These are phyloP conservation scores for Caenorhabditis tropicalis DNA, from an alignment of 1,140 invertebrate genomes.

Conservation along the genomic window DNA sequence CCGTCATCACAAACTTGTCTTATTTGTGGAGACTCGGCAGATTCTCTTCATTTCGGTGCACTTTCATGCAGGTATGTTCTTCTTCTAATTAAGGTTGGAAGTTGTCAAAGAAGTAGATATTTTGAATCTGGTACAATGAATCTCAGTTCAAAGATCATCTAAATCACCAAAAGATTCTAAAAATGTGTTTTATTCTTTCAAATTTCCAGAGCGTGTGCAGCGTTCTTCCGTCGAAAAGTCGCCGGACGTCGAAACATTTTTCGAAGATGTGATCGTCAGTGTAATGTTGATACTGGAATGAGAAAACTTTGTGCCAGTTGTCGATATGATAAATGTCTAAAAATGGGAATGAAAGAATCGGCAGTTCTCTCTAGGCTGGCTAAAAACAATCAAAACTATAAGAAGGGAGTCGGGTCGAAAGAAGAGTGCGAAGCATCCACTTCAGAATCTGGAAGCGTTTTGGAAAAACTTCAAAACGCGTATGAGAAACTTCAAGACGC, in stretches of 20 bases:
- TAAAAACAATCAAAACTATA: constrained; percentile 3
- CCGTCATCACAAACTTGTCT: not conserved
- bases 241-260: constrained; percentile 1
- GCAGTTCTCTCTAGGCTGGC: not conserved
- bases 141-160: too few relatives aligned
- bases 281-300: not conserved
- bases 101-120: too few relatives aligned
- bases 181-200: not conserved
- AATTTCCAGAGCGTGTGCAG: constrained; percentile 10
- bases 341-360: not conserved
- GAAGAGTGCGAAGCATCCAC: not conserved
- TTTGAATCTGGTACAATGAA: too few relatives aligned
- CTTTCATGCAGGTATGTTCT: not conserved
- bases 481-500: not conserved
- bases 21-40: not conserved
- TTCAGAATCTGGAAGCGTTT: not conserved
- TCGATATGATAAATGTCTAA: constrained; percentile 12
- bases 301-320: constrained; percentile 13
- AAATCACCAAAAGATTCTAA: not conserved
- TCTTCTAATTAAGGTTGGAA: too few relatives aligned
- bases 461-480: not conserved
- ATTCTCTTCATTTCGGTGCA: constrained; percentile 9
- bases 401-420: not conserved
- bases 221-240: not conserved
- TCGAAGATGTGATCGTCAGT: constrained; percentile 2